These are phyloP conservation scores for Leptosomus discolor DNA, from an alignment of 2,113 vertebrate species.

Conservation along the genomic window DNA sequence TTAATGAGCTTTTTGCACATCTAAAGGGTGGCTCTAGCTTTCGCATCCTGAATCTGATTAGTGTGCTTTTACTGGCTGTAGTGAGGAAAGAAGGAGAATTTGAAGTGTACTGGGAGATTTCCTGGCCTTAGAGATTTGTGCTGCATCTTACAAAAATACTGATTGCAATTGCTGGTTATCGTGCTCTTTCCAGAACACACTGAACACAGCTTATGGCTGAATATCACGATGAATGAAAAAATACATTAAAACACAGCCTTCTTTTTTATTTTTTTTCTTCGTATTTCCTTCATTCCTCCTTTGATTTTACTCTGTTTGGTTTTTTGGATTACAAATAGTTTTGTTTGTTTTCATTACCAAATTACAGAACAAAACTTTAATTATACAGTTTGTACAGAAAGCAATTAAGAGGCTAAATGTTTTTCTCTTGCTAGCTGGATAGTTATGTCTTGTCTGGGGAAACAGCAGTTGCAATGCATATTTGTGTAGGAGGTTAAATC, in stretches of 20 bases:
- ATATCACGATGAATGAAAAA: background rate
- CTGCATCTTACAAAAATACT: background rate
- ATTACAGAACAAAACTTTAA: conserved; percentile 72
- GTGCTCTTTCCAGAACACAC: conserved; percentile 42
- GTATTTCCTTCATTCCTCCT: background rate
- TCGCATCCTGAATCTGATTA: background rate
- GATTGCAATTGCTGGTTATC: background rate
- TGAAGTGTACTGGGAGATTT: background rate
- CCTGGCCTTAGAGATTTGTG: background rate
- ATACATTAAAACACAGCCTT: background rate
- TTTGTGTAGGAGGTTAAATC: conserved; percentile 34
- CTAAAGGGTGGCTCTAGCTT: background rate
- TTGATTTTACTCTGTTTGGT: conserved; percentile 43
- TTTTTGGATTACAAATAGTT: conserved; percentile 36
- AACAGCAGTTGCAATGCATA: background rate
- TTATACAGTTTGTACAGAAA: conserved; percentile 66
- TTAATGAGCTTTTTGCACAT: rapidly evolving
- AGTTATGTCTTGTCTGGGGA: conserved; percentile 38
- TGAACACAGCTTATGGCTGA: background rate
- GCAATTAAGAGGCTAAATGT: conserved; percentile 69
- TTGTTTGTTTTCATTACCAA: conserved; percentile 73
- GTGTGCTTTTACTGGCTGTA: background rate
- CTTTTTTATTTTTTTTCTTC: background rate
- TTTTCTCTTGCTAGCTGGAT: conserved; percentile 41
- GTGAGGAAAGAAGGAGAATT: background rate